Evolutionary conservation across 2,113 vertebrate species (phyloP).

Genomic region (Stigmatopora nigra): DNA sequence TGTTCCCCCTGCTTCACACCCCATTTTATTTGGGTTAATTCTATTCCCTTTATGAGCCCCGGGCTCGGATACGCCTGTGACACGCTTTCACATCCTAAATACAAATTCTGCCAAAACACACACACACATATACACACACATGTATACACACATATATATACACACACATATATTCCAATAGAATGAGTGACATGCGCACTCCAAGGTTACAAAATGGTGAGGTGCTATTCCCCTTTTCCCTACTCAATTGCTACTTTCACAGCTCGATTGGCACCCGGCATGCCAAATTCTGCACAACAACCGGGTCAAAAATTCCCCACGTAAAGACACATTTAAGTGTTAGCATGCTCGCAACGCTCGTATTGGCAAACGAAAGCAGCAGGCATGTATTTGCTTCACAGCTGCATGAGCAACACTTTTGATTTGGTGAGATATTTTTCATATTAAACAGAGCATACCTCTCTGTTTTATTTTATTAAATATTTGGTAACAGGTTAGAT

Average conservation of each 20-base stretch:
- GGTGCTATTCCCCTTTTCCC: constrained; percentile 67
- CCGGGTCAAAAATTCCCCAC: constrained; percentile 44
- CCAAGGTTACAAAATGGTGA: constrained; percentile 47
- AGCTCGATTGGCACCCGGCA: constrained; percentile 63
- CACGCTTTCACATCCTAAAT: constrained; percentile 41
- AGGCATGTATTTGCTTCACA: constrained; percentile 3
- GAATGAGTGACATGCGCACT: constrained; percentile 53
- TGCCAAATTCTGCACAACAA: constrained; percentile 56
- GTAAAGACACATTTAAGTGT: constrained; percentile 2
- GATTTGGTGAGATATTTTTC: background rate
- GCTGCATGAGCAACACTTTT: constrained; percentile 4
- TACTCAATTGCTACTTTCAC: constrained; percentile 69
- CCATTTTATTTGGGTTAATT: constrained; percentile 65
- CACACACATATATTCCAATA: constrained; percentile 17
- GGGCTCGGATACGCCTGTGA: constrained; percentile 37
- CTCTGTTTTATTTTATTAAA: background rate
- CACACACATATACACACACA: constrained; percentile 6
- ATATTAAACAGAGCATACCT: background rate
- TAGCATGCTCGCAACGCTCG: constrained; percentile 7
- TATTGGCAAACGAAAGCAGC: constrained; percentile 11
- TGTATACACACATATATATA: constrained; percentile 3
- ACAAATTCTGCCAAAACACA: constrained; percentile 15
- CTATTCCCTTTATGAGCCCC: constrained; percentile 53
- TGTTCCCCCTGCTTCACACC: constrained; percentile 25
- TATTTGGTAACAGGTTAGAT: background rate